Evolutionary conservation across 2,113 vertebrate genomes (phyloP), one percentile per base, ranked within the genome.

Genomic region (Xyliphius kryptos): DNA sequence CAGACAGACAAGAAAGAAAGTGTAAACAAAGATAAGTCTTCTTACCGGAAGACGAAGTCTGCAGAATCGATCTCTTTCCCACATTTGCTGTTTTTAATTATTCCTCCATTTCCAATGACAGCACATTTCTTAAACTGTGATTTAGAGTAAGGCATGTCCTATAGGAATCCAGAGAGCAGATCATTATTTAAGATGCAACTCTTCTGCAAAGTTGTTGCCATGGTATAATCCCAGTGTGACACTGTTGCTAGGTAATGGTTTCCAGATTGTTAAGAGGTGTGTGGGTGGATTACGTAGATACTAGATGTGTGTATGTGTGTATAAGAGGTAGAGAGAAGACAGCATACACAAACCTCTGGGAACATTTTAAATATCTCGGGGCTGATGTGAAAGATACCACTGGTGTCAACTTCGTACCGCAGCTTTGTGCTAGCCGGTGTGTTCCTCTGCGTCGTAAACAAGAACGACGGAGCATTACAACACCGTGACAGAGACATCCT

Each of bases 41-140:
- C n/a, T 59, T 68, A 98, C 95, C 95, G 85, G 72, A 98, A 97
- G 55, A 98, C 91, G 3, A 98, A 98, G 83, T 98, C 95, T 1
- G 95, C 89, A 0, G 88, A 90, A 76, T 98, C 90, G 8, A 98
- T 98, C 77, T 97, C 93, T 65, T 86, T 89, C 56, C 96, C 96
- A 26, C 96, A 98, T 74, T 88, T 87, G 82, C 92, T 97, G 87
- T 93, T 92, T 82, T 95, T 97, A 57, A 98, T 85, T 72, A 98
- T 98, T 21, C 96, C 96, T 21, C 96, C 96, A 0, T 98, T 98
- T 72, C 96, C 96, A 58, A 98, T 90, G 40, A 98, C 96, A 0
- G 95, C 96, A 47, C 96, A 98, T 64, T 91, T 97, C 86, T 95
- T 98, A 69, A 94, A 98, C 87, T 98, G 94, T 10, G 94, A 96